Evolutionary conservation across 92 coral and sea anemone species (phyloP), one percentile per base, ranked within the genome.

Genomic region (Anthopleura xanthogrammica): DNA sequence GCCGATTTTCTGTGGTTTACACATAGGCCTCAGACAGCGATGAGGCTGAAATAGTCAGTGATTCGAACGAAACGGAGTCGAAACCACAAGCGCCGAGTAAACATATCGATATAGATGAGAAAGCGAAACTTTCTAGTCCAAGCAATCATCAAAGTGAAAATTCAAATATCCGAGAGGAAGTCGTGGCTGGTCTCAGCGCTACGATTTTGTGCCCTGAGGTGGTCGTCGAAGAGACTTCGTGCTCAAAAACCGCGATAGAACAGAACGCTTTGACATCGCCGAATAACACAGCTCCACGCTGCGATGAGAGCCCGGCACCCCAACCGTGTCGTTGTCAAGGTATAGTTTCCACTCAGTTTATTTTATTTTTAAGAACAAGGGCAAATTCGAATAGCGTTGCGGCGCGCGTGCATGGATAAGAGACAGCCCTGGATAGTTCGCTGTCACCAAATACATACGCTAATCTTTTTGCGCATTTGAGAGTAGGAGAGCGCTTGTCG

Each of bases 241-340:
- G 77, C 74, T 57, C 56, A n/a, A 52, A 81, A 81, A 81, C 77
- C 84, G 77, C 77, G 77, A 68, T 60, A 20, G 77, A 81, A 81
- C 65, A 81, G 41, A 81, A 40, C 64, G 48, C 84, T 74, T 76
- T 75, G 78, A 40, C 80, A 78, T 60, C 89, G 85, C 73, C 87
- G 80, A 89, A 91, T 88, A 86, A 83, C 84, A 75, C 87, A 75
- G 85, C 58, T 74, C 87, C 95, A 88, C 86, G 93, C 98, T 79
- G 95, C 14, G 98, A 87, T 46, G 87, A 83, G 83, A 94, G 87
- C 84, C 83, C 83, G 36, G 95, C 88, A 41, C 88, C 89, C 92
- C 93, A 91, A 79, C 90, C 90, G 75, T 93, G 98, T 81, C 62
- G 91, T 85, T 93, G 98, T 91, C 95, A 88, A 89, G 98, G 98